Conservation (phyloP, 2,888 invertebrate species). For the Ophion ventricosus region DNA sequence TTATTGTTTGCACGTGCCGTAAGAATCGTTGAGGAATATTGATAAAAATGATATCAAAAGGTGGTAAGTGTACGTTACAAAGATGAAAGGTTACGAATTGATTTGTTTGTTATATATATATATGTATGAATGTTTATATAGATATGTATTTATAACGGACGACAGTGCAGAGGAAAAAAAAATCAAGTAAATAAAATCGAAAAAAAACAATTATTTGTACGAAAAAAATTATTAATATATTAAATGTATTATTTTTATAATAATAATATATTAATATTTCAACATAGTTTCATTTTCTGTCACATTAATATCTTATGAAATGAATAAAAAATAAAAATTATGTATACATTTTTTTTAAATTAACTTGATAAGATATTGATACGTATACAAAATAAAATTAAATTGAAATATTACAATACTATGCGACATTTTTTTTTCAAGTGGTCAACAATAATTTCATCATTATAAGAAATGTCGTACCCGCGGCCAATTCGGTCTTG, state of each 20-base stretch:
- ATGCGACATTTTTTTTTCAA: not conserved
- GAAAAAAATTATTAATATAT: not conserved
- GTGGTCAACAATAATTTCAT: not conserved
- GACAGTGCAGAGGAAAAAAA: no score
- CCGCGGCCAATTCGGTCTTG: not conserved
- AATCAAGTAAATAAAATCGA: no score
- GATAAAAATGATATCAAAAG: no score
- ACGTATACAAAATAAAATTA: not conserved
- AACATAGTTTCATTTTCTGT: not conserved
- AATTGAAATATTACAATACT: not conserved
- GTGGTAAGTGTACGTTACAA: not conserved
- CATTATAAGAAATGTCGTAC: not conserved
- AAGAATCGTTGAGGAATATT: not conserved
- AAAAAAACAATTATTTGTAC: no score
- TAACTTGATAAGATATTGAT: not conserved
- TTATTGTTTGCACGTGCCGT: not conserved
- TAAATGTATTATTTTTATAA: not conserved
- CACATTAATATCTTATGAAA: not conserved
- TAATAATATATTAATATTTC: not conserved
- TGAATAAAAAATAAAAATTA: not conserved
- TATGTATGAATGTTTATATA: not conserved
- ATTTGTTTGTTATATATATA: slow-evolving; percentile 1
- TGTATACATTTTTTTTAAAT: not conserved
- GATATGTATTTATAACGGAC: no score
- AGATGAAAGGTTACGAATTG: not conserved